phyloP scores from a whole-genome alignment of 53 echinoderm and acorn worm genomes.

The Henricia sp. region DNA sequence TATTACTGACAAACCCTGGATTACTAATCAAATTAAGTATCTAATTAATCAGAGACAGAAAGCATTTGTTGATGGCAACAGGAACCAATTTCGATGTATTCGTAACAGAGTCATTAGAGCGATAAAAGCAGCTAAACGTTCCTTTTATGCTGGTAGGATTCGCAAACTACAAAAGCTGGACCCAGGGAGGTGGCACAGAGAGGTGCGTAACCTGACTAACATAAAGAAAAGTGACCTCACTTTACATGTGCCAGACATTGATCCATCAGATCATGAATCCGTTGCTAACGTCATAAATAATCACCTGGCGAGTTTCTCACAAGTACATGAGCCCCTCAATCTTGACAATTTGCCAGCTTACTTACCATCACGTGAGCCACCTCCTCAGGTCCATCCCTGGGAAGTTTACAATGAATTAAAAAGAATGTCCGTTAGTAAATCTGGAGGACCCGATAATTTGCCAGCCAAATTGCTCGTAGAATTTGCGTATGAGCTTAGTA shows the following conservation, averaged over 20 bases:
- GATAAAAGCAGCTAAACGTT: conserved; percentile 1
- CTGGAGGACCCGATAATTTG: too few relatives aligned
- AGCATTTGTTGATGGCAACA: conserved; percentile 16
- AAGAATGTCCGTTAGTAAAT: too few relatives aligned
- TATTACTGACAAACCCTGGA: neutral
- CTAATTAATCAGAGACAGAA: conserved; percentile 4
- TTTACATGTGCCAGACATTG: conserved; percentile 3
- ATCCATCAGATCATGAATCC: conserved; percentile 7
- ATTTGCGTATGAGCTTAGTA: too few relatives aligned
- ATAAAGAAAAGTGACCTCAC: conserved; percentile 19
- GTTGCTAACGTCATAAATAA: conserved; percentile 14
- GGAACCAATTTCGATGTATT: neutral
- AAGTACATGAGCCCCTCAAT: neutral
- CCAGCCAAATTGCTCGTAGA: too few relatives aligned
- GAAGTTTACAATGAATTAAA: too few relatives aligned
- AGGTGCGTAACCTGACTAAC: conserved; percentile 2
- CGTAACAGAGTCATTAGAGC: neutral
- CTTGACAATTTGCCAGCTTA: too few relatives aligned
- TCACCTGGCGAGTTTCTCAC: conserved; percentile 30
- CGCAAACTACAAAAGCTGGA: conserved; percentile 11
- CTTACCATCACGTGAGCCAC: too few relatives aligned
- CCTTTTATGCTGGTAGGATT: conserved; percentile 9
- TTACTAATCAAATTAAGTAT: neutral
- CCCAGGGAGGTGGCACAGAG: conserved; percentile 17
- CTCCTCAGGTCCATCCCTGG: too few relatives aligned